Conservation (phyloP, 2,888 invertebrate species). For the Deroplatys truncata region DNA sequence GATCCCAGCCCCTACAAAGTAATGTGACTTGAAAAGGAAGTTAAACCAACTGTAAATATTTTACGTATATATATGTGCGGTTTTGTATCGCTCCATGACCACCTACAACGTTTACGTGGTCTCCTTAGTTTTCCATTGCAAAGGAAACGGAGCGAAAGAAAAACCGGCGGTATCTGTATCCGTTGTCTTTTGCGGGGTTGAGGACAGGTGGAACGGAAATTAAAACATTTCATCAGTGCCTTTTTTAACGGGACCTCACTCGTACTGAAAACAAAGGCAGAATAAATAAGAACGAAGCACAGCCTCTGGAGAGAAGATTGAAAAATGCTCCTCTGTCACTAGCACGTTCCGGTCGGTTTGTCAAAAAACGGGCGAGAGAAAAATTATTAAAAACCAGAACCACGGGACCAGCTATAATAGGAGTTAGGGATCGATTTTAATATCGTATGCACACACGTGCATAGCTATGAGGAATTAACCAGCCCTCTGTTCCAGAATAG, state of each 20-base stretch:
- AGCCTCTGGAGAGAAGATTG: not conserved
- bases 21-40: not conserved
- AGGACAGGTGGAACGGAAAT: not conserved
- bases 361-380: not conserved
- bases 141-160: not conserved
- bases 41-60: not conserved
- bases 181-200: not conserved
- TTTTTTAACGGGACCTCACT: not conserved
- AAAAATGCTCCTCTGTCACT: not conserved
- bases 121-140: not conserved
- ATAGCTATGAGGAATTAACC: too few relatives aligned
- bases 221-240: not conserved
- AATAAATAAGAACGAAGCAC: not conserved
- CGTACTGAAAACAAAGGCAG: not conserved
- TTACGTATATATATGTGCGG: too few relatives aligned
- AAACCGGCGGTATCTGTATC: not conserved
- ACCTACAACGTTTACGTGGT: not conserved
- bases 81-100: not conserved
- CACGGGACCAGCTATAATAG: not conserved
- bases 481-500: too few relatives aligned
- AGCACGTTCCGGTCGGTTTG: not conserved
- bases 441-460: too few relatives aligned
- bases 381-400: not conserved
- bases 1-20: not conserved
- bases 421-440: not conserved